Base-by-base conservation (phyloP, 2,888 invertebrate genomes). In the Lepidonotus clava region DNA sequence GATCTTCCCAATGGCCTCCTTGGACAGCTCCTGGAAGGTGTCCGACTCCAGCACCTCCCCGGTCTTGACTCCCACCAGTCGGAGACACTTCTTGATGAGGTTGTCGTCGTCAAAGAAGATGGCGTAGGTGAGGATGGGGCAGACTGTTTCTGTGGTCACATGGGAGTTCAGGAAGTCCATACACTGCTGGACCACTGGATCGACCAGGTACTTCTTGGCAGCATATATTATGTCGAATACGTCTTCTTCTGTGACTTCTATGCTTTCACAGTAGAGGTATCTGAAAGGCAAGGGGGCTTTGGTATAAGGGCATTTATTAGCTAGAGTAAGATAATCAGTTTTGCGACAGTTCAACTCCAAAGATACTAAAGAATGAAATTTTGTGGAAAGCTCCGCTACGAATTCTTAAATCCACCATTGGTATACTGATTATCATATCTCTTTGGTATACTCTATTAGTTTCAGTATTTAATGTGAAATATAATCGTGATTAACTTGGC, bases 201-300 rank as follows among this genome's bases (percentile, higher is more conserved):
- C 24, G 41, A 80, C 24, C 32, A 80, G 41, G 46, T 80, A 80
- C 46, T 80, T 80, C 51, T 46, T 41, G 11, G 80, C 21, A 1
- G 80, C 80, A 28, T 80, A 80, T 11, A 80, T 21, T 11, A 80
- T 28, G 2, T 80, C 80, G 21, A 80, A 80, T 1, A 51, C 46
- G 46, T 80, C 80, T 11, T 80, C 80, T 5, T 28, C 28, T 5
- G 80, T 80, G 28, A 80, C 28, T 24, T 80, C 80, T 6, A 80
- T 41, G 5, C n/a, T 11, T 24, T 80, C 80, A 34, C 80, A 80
- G 51, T 80, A 80, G 18, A 80, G 80, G 46, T 80, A 80, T 32
- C 80, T 80, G 51, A 32, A 32, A 2, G 24, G n/a, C n/a, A n/a
- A n/a, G n/a, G n/a, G n/a, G n/a, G n/a, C n/a, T n/a, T n/a, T n/a